A percentile compares a stretch with the other conserved stretches of the same genome.
These are phyloP conservation scores for Limosa lapponica DNA, from an alignment of 2,797 vertebrate genomes.

Conservation along the genomic window DNA sequence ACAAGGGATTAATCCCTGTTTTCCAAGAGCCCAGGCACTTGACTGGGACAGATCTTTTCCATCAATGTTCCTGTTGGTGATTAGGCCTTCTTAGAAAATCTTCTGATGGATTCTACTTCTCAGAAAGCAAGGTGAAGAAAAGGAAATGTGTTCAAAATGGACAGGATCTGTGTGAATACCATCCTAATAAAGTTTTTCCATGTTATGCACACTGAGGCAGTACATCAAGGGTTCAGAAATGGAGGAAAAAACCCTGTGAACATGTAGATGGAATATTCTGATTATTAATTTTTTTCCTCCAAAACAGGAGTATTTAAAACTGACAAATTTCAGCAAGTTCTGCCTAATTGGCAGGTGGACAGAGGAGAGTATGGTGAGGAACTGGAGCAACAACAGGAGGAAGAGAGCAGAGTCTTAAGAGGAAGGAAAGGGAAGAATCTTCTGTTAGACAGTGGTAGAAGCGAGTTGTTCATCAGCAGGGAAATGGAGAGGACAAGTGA, in stretches of 20 bases:
- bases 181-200: neutral
- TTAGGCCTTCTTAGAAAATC: neutral
- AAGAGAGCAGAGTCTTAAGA: neutral
- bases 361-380: neutral
- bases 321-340: neutral
- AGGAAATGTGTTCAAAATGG: neutral
- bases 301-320: neutral
- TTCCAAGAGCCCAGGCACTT: neutral
- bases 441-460: neutral
- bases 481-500: neutral
- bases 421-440: neutral
- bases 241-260: rapidly evolving
- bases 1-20: neutral
- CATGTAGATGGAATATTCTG: neutral
- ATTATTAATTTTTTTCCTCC: too few species aligned
- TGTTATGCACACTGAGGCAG: neutral
- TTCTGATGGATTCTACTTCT: neutral
- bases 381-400: neutral
- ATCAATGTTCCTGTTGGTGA: neutral
- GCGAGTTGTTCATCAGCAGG: neutral
- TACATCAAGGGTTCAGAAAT: neutral
- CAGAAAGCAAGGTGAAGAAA: neutral
- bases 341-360: neutral
- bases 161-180: neutral
- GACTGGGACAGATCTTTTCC: neutral